phyloP scores from a whole-genome alignment of 2,888 invertebrate genomes.

The Drosophila kuntzei region DNA sequence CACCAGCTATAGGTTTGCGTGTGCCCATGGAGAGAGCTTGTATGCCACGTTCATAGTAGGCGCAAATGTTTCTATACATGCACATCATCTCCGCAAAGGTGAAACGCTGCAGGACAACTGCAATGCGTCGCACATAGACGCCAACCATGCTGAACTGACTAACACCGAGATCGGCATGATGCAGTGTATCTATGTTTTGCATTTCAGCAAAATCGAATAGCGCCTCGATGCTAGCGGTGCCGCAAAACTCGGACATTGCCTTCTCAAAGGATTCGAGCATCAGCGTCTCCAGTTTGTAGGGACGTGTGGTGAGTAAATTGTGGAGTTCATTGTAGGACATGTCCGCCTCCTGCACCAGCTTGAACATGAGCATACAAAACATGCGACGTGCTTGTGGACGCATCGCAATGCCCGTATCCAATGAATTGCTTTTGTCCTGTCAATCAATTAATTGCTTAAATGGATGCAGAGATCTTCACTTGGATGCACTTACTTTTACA shows the following conservation, averaged over 20 bases:
- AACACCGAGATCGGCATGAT: constrained; percentile 86
- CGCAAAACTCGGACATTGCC: constrained; percentile 86
- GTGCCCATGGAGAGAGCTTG: constrained; percentile 75
- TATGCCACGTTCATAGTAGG: constrained; percentile 88
- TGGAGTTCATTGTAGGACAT: constrained; percentile 90
- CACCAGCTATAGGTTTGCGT: constrained; percentile 62
- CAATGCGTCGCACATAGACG: constrained; percentile 92
- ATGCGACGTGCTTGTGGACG: constrained; percentile 89
- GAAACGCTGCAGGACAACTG: constrained; percentile 92
- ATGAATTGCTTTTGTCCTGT: constrained; percentile 80
- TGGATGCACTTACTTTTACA: constrained; percentile 86
- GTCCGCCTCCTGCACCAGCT: constrained; percentile 92
- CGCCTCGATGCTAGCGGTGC: constrained; percentile 87
- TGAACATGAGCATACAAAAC: constrained; percentile 92
- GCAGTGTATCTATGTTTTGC: constrained; percentile 87
- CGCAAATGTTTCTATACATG: constrained; percentile 90
- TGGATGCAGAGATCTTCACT: neutral
- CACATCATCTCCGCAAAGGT: constrained; percentile 93
- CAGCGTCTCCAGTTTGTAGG: constrained; percentile 79
- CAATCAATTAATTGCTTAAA: neutral
- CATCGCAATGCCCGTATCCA: constrained; percentile 81
- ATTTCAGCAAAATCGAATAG: constrained; percentile 89
- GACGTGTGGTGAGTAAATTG: constrained; percentile 86
- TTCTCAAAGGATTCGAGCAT: constrained; percentile 87
- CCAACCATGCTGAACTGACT: constrained; percentile 87